Percentiles rank a stretch among this genome's conserved stretches.
Conservation (phyloP, 2,797 vertebrate species). For the Danio aesculapii region DNA sequence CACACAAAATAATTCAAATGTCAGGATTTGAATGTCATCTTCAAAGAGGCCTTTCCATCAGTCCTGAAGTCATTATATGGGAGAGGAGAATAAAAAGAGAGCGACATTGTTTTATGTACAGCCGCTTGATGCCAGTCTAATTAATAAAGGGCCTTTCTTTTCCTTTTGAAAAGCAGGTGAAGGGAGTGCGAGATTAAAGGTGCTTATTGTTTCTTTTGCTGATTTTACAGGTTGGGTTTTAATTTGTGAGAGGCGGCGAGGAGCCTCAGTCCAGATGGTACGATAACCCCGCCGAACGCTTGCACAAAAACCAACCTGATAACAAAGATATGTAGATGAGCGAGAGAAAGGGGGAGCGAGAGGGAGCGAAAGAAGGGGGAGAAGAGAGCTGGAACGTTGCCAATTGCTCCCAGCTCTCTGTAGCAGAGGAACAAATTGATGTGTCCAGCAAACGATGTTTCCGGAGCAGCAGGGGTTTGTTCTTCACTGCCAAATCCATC, state of each 20-base stretch:
- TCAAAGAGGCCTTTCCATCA: conserved; percentile 98
- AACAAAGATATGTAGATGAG: conserved; percentile 99
- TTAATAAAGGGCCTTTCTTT: conserved; percentile 97
- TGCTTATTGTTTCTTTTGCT: conserved; percentile 98
- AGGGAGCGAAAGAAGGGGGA: conserved; percentile 38
- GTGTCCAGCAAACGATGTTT: conserved; percentile 59
- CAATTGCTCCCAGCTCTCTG: conserved; percentile 58
- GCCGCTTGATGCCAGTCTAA: conserved; percentile 98
- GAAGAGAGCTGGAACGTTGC: conserved; percentile 45
- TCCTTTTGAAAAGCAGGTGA: conserved; percentile 92
- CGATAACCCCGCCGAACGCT: conserved; percentile 90
- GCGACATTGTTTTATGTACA: conserved; percentile 90
- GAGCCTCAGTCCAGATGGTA: conserved; percentile 95
- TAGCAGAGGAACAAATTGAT: conserved; percentile 60
- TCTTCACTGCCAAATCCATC: conserved; percentile 54
- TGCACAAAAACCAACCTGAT: conserved; percentile 87
- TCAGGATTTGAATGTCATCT: conserved; percentile 99
- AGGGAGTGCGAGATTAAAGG: conserved; percentile 98
- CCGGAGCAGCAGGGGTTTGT: conserved; percentile 51
- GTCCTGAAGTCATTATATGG: conserved; percentile 91
- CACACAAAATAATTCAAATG: conserved; percentile 99
- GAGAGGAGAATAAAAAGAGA: conserved; percentile 87
- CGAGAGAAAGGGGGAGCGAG: conserved; percentile 60
- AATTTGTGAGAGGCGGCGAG: conserved; percentile 95
- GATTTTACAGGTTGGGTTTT: conserved; percentile 99